Conservation (phyloP, 1,140 invertebrate species). For the Leptinotarsa undecemlineata region DNA sequence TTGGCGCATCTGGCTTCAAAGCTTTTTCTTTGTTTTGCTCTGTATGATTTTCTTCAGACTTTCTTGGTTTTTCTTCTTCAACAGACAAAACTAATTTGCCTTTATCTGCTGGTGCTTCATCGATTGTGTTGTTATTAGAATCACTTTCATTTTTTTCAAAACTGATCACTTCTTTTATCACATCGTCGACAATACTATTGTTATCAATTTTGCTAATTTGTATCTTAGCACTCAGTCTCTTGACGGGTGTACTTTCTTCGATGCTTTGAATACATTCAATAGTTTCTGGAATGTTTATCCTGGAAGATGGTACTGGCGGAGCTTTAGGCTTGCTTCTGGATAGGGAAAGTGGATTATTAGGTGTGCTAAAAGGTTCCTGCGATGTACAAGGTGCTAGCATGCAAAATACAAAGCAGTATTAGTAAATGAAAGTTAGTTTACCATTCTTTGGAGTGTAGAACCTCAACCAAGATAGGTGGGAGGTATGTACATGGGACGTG, state of each 20-base stretch:
- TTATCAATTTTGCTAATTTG: constrained; percentile 17
- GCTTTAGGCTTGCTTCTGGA: constrained; percentile 36
- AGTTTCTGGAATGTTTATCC: constrained; percentile 9
- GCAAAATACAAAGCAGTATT: constrained; percentile 50
- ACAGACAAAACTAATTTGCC: background rate
- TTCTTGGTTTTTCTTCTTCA: background rate
- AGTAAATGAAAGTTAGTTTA: constrained; percentile 35
- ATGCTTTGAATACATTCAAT: background rate
- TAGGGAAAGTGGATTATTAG: constrained; percentile 38
- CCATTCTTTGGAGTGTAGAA: background rate
- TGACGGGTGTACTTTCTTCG: background rate
- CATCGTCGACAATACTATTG: constrained; percentile 11
- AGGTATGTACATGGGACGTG: background rate
- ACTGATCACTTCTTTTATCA: constrained; percentile 18
- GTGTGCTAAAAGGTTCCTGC: constrained; percentile 39
- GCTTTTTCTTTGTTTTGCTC: background rate
- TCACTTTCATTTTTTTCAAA: background rate
- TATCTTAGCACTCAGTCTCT: background rate
- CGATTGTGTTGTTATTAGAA: background rate
- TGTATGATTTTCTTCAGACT: background rate
- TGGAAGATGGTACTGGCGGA: constrained; percentile 14
- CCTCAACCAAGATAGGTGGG: background rate
- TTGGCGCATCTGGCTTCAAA: background rate
- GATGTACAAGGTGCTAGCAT: constrained; percentile 44
- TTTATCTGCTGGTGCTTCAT: background rate